These are phyloP conservation scores for Thinocorus orbignyianus DNA, from an alignment of 2,113 vertebrate genomes.

Conservation along the genomic window DNA sequence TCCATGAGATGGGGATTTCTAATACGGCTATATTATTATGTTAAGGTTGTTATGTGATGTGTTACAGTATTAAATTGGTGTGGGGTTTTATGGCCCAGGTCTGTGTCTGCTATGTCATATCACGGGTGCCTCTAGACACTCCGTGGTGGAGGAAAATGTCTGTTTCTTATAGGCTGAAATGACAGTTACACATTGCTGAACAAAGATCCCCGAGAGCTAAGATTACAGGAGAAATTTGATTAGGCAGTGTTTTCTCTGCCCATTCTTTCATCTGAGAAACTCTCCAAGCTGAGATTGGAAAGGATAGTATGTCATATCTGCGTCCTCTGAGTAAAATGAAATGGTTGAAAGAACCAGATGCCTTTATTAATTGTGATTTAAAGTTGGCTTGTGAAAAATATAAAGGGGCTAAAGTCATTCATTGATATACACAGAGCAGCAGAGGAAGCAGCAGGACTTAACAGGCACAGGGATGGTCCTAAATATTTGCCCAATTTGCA, in stretches of 20 bases:
- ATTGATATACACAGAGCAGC: background rate
- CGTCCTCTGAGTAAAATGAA: background rate
- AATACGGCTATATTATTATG: background rate
- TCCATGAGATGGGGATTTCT: background rate
- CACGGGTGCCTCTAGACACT: background rate
- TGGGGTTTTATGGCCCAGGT: background rate
- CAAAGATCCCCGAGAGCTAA: background rate
- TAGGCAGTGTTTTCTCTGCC: background rate
- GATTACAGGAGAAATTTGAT: background rate
- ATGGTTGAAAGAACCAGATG: background rate
- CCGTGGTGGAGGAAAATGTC: background rate
- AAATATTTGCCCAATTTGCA: background rate
- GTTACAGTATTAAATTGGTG: background rate
- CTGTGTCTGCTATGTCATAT: too few species aligned
- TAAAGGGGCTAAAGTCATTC: background rate
- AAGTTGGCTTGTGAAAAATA: background rate
- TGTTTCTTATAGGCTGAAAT: background rate
- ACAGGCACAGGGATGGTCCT: background rate
- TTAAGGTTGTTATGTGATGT: background rate
- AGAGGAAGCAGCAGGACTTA: background rate
- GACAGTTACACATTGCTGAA: background rate
- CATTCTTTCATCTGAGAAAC: background rate
- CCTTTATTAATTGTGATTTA: slow-evolving; percentile 13
- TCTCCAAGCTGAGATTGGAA: background rate
- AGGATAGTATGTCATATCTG: background rate